These are phyloP conservation scores for Smittia aterrima DNA, from an alignment of 2,888 invertebrate genomes.

Conservation along the genomic window DNA sequence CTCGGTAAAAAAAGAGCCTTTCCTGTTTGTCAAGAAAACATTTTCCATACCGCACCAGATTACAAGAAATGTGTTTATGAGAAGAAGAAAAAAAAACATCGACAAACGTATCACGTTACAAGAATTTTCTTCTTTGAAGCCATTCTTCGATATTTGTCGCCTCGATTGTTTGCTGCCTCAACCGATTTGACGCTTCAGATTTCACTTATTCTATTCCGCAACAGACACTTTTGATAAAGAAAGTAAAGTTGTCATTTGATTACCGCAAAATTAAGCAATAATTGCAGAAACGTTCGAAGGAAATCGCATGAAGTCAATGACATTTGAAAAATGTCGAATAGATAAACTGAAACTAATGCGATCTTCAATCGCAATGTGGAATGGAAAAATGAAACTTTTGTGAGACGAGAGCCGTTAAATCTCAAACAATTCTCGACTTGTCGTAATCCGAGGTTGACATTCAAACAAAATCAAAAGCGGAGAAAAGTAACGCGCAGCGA, in stretches of 20 bases:
- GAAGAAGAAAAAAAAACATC: too few relatives aligned
- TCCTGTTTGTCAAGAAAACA: constrained; percentile 35
- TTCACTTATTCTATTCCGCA: constrained; percentile 12
- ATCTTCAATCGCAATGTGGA: neutral
- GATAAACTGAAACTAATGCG: neutral
- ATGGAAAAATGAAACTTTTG: neutral
- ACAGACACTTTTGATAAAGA: constrained; percentile 21
- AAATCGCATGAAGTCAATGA: constrained; percentile 12
- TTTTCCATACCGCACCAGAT: constrained; percentile 15
- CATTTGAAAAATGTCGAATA: neutral
- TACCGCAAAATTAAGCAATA: neutral
- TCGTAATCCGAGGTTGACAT: constrained; percentile 5
- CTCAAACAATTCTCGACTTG: neutral
- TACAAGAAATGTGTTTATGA: neutral
- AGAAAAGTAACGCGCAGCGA: neutral
- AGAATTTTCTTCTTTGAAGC: constrained; percentile 3
- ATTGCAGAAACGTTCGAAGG: neutral
- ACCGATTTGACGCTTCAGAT: constrained; percentile 35
- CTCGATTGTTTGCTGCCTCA: constrained; percentile 33
- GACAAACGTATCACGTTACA: constrained; percentile 24
- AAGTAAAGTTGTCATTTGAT: constrained; percentile 17
- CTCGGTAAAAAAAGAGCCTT: neutral
- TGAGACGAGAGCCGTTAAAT: neutral
- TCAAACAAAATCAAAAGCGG: constrained; percentile 7
- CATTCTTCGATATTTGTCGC: constrained; percentile 37